Evolutionary conservation across 2,113 vertebrate species (phyloP).

Genomic region (Syngnathoides biaculeatus): DNA sequence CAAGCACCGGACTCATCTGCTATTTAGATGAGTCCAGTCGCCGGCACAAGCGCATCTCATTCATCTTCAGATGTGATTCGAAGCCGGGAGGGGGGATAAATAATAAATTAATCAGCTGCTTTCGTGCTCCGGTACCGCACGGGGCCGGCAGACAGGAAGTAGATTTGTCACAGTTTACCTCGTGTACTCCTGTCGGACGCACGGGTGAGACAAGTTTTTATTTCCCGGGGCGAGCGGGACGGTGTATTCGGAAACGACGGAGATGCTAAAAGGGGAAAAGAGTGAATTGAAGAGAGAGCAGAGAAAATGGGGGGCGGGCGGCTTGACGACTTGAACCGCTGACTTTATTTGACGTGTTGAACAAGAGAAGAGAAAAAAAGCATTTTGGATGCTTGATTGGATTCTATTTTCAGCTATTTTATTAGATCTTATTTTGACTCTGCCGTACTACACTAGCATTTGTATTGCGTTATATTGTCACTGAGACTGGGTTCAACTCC

Average conservation of each 20-base stretch:
- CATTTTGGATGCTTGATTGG: background rate
- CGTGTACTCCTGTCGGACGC: background rate
- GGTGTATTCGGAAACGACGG: slow-evolving; percentile 5
- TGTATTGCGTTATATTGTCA: background rate
- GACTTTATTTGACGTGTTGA: slow-evolving; percentile 7
- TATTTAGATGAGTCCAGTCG: slow-evolving; percentile 49
- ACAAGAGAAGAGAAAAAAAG: background rate
- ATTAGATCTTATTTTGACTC: background rate
- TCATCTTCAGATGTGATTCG: slow-evolving; percentile 29
- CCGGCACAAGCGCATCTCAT: slow-evolving; percentile 39
- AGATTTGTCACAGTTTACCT: slow-evolving; percentile 15
- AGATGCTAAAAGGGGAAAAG: slow-evolving; percentile 8
- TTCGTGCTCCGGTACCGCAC: background rate
- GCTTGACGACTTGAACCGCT: slow-evolving; percentile 22
- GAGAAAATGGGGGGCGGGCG: slow-evolving; percentile 6
- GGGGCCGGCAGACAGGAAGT: background rate
- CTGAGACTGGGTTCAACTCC: background rate
- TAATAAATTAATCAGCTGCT: slow-evolving; percentile 5
- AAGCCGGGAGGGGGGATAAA: background rate
- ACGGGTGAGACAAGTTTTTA: background rate
- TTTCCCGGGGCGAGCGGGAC: slow-evolving; percentile 7
- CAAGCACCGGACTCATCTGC: slow-evolving; percentile 61
- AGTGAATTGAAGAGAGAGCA: slow-evolving; percentile 8
- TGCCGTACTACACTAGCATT: background rate
- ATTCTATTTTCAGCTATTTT: background rate